Percentiles rank a stretch among this genome's conserved stretches.
phyloP scores from a whole-genome alignment of 2,888 invertebrate species.

The Homarus gammarus region DNA sequence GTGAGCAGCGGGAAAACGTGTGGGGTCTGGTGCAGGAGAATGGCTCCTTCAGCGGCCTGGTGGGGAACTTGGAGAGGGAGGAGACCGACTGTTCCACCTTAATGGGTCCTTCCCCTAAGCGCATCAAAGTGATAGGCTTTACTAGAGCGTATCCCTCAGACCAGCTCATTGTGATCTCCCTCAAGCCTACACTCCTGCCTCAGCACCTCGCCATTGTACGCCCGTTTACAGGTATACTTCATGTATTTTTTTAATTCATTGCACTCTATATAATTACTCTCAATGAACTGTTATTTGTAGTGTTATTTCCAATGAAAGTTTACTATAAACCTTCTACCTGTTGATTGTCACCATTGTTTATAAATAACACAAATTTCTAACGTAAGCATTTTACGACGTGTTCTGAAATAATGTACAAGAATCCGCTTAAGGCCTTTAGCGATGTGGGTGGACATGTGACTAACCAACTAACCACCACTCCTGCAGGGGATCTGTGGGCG shows the following conservation, averaged over 20 bases:
- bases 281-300: too few relatives aligned
- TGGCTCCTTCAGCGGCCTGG: neutral
- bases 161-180: conserved; percentile 9
- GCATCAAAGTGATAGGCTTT: conserved; percentile 13
- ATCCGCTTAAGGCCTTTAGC: too few relatives aligned
- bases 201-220: conserved; percentile 21
- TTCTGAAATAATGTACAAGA: too few relatives aligned
- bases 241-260: too few relatives aligned
- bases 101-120: conserved; percentile 5
- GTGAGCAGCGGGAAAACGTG: conserved; percentile 12
- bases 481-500: neutral
- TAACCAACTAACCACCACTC: too few relatives aligned
- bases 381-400: too few relatives aligned
- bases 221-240: conserved; percentile 26
- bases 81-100: conserved; percentile 27
- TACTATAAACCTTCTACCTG: too few relatives aligned
- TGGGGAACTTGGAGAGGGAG: conserved; percentile 28
- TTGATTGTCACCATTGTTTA: too few relatives aligned
- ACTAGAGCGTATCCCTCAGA: conserved; percentile 23
- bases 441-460: too few relatives aligned
- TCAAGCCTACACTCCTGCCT: conserved; percentile 27
- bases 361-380: too few relatives aligned
- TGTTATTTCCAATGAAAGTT: too few relatives aligned
- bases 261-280: too few relatives aligned
- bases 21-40: neutral